These are phyloP conservation scores for Turnix velox DNA, from an alignment of 2,113 vertebrate genomes.

Conservation along the genomic window DNA sequence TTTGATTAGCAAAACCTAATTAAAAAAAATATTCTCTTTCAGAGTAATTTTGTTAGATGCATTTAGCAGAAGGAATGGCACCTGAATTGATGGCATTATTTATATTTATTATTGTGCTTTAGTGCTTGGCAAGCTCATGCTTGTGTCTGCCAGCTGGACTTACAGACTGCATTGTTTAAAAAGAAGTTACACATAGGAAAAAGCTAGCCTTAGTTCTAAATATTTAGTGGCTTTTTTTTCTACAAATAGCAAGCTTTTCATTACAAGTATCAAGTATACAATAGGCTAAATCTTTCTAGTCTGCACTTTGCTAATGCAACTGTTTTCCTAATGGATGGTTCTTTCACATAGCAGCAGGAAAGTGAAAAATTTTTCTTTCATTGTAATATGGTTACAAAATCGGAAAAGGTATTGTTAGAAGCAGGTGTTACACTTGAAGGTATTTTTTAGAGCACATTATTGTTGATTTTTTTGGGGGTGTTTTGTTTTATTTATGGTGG, in stretches of 20 bases:
- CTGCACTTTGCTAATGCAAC: neutral
- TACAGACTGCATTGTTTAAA: neutral
- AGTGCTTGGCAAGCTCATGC: neutral
- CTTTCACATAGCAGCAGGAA: neutral
- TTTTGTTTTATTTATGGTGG: too few relatives aligned
- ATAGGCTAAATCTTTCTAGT: neutral
- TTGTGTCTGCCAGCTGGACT: neutral
- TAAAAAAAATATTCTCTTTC: neutral
- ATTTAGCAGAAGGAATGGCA: neutral
- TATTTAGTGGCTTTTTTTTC: neutral
- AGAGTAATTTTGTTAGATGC: neutral
- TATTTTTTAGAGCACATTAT: neutral
- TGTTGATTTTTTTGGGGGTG: neutral
- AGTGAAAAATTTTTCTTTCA: neutral
- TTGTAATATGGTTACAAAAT: neutral
- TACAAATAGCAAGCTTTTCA: neutral
- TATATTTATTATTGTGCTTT: neutral
- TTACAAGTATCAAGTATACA: neutral
- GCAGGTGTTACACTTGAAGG: neutral
- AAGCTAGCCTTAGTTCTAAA: neutral
- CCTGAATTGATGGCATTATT: neutral
- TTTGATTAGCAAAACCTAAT: neutral
- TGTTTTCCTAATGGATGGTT: neutral
- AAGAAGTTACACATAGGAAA: neutral
- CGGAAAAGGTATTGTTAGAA: neutral